Base-by-base conservation (phyloP, 2,797 vertebrate species). In the Micrastur ruficollis region DNA sequence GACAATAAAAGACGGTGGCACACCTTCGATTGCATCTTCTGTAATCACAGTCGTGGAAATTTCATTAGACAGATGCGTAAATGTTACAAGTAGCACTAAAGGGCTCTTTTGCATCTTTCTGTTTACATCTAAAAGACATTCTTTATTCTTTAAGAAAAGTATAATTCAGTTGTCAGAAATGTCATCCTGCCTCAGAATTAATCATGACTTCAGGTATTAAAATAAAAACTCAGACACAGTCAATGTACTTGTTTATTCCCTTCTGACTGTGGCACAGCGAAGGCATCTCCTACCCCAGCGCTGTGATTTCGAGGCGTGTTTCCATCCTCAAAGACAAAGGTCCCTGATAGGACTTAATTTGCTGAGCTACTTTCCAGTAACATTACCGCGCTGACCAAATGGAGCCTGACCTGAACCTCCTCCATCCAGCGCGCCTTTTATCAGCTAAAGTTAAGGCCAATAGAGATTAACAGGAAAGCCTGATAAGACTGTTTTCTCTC, bases 401-500 rank as follows among this genome's bases (percentile, higher is more conserved):
- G 94, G 96, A 94, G 93, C 72, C 95, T 96, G 98, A 98, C 97
- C 97, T 75, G 94, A 95, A 96, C 97, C 97, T 97, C 49, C 96
- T 98, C 98, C 94, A 97, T 98, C 98, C 95, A 97, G 97, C 96
- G 86, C 49, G 96, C 97, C 97, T 98, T 98, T 99, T 99, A 99
- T 98, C 98, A 98, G 98, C 97, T 98, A 90, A 98, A 98, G 98
- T 96, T 98, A 99, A 99, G 98, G 98, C 98, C 98, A 98, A 98
- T 98, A 98, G 98, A 99, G 98, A 99, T 98, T 99, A 99, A 98
- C 98, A 98, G 98, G 97, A 98, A 96, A 96, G 94, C 97, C 98
- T 96, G 98, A 99, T 99, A 99, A 99, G 98, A 98, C 94, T 98
- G 98, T 99, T 98, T 98, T 98, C 98, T 98, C 98, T 98, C 97